Conservation (phyloP, 2,797 vertebrate species). For the Propithecus deckenii region DNA sequence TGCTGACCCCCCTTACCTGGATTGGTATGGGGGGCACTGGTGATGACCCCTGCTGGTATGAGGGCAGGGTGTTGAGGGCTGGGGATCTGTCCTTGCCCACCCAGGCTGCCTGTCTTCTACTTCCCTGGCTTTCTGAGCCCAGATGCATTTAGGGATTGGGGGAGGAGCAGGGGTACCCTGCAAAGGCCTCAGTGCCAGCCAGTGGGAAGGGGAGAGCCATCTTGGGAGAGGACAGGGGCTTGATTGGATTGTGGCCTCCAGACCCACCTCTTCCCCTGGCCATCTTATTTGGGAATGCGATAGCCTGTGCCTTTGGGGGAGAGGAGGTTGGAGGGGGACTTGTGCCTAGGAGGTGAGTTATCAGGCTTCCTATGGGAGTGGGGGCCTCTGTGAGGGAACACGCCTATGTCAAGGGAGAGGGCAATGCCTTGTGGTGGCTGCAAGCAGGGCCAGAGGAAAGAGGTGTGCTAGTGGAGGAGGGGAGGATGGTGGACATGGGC, state of each 20-base stretch:
- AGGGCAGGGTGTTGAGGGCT: background rate
- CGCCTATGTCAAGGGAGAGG: background rate
- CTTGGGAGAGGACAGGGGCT: constrained; percentile 55
- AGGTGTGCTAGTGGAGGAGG: background rate
- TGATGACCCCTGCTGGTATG: background rate
- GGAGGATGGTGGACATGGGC: background rate
- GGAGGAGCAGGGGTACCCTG: background rate
- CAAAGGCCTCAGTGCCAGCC: constrained; percentile 13
- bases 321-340: background rate
- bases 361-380: background rate
- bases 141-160: background rate
- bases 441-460: background rate
- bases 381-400: background rate
- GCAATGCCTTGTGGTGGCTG: background rate
- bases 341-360: background rate
- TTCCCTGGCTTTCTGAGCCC: constrained; percentile 37
- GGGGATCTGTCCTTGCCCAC: background rate
- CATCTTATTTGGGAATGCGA: background rate
- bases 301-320: background rate
- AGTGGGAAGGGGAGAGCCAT: constrained; percentile 57
- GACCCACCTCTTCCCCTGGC: constrained; percentile 19
- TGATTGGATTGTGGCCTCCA: constrained; percentile 34
- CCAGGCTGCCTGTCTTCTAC: constrained; percentile 11
- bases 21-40: background rate
- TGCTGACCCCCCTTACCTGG: background rate